phyloP scores from a whole-genome alignment of 2,113 vertebrate genomes.

The Ibidorhyncha struthersii region DNA sequence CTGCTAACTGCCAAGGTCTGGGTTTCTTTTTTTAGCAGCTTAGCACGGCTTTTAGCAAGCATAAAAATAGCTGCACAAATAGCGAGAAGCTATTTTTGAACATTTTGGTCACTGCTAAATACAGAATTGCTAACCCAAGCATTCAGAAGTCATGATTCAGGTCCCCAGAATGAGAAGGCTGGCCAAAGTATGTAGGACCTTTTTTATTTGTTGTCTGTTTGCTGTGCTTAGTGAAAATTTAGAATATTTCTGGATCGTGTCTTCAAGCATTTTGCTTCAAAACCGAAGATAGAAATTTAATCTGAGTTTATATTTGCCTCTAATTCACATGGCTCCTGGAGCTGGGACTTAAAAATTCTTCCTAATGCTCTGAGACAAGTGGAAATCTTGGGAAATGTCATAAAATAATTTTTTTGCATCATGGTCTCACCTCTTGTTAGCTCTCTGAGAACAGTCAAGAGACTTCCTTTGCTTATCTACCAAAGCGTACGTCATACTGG shows the following conservation, averaged over 20 bases:
- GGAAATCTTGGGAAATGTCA: background rate
- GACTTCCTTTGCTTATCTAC: background rate
- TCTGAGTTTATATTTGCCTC: background rate
- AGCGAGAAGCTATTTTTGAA: slow-evolving; percentile 54
- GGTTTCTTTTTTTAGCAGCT: slow-evolving; percentile 39
- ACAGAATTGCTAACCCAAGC: slow-evolving; percentile 49
- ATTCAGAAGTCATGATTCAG: slow-evolving; percentile 51
- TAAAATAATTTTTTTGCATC: background rate
- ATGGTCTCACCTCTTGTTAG: background rate
- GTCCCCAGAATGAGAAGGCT: background rate
- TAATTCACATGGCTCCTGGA: background rate
- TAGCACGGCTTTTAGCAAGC: slow-evolving; percentile 27
- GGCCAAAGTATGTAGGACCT: background rate
- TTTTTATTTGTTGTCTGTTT: background rate
- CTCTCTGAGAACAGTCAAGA: background rate
- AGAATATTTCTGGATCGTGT: background rate
- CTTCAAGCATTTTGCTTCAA: background rate
- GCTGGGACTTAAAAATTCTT: background rate
- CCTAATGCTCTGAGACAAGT: background rate
- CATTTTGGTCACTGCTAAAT: slow-evolving; percentile 50
- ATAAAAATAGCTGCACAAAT: slow-evolving; percentile 48
- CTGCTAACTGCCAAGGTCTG: background rate
- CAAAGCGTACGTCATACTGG: background rate
- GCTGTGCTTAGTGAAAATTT: background rate
- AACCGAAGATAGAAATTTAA: background rate